Evolutionary conservation across 2,888 invertebrate genomes (phyloP).

Genomic region (Eledona agricola): DNA sequence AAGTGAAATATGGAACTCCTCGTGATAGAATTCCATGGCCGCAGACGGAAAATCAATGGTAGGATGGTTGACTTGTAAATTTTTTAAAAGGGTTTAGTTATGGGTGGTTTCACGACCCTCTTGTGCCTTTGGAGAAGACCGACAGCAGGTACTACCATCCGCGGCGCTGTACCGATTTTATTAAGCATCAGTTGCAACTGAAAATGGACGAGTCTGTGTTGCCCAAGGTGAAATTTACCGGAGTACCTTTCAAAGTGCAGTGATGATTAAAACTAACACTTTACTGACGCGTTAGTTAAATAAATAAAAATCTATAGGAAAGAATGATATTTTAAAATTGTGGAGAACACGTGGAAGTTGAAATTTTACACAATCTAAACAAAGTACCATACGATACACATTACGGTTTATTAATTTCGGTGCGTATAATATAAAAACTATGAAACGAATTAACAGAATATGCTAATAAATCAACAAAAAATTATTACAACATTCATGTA

Average conservation of each 20-base stretch:
- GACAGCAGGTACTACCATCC: conserved; percentile 38
- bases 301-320: no score
- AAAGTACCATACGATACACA: conserved; percentile 35
- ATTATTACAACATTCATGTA: conserved; percentile 27
- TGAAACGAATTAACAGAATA: conserved; percentile 32
- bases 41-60: conserved; percentile 55
- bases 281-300: no score
- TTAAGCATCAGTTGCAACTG: conserved; percentile 33
- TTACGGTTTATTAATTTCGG: conserved; percentile 31
- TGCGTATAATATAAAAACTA: conserved; percentile 32
- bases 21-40: conserved; percentile 54
- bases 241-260: conserved; percentile 24
- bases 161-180: conserved; percentile 15
- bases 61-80: conserved; percentile 14
- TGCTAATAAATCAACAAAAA: conserved; percentile 25
- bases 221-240: conserved; percentile 23
- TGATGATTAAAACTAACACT: conserved; percentile 2
- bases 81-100: conserved; percentile 19
- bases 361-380: no score
- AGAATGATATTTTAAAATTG: no score
- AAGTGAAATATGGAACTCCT: conserved; percentile 50
- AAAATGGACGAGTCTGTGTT: conserved; percentile 34
- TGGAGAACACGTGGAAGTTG: no score
- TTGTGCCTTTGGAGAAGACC: conserved; percentile 32
- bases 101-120: conserved; percentile 37